Evolutionary conservation across 2,797 vertebrate species (phyloP), one percentile per base, ranked within the genome.

Genomic region (Apodemus agrarius): DNA sequence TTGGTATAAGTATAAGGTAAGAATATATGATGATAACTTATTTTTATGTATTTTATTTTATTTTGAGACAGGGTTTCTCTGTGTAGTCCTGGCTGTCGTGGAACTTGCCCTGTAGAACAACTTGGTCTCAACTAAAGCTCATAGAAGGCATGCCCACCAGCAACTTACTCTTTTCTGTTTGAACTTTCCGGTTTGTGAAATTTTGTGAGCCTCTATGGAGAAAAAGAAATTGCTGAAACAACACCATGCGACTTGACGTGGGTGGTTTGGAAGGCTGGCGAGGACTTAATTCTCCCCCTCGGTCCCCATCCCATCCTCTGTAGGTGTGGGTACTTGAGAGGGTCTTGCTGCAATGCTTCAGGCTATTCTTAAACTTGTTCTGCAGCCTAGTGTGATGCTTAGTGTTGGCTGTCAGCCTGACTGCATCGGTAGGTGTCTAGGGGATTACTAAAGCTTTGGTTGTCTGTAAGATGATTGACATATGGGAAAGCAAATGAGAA

Each of bases 151-250:
- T 74, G 72, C 67, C 67, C 40, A 75, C n/a, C 72, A 40, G 72
- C 37, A 24, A 82, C 24, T 91, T 91, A 74, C 0, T 91, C 19
- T 96, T 90, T 89, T 78, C 19, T 46, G 14, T 72, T 86, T 92
- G 13, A 59, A 29, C 2, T 94, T 59, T 84, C n/a, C 61, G 17
- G 37, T 54, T 92, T 63, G 22, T 96, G 79, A 80, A 89, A 69
- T 87, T 95, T 89, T 88, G 22, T 74, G 13, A 93, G 14, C 26
- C 34, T 5, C 21, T 31, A n/a, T 78, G 46, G 54, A 40, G 79
- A 74, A 75, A 90, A 57, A 83, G 49, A 76, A 37, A 40, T 72
- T 67, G 52, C 13, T 74, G 34, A 75, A 75, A 52, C 34, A 80
- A 34, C 74, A 11, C 61, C 87, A 1, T 82, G 34, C 26, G 52